These are phyloP conservation scores for Melanotaenia duboulayi DNA, from an alignment of 2,113 vertebrate species.

Conservation along the genomic window DNA sequence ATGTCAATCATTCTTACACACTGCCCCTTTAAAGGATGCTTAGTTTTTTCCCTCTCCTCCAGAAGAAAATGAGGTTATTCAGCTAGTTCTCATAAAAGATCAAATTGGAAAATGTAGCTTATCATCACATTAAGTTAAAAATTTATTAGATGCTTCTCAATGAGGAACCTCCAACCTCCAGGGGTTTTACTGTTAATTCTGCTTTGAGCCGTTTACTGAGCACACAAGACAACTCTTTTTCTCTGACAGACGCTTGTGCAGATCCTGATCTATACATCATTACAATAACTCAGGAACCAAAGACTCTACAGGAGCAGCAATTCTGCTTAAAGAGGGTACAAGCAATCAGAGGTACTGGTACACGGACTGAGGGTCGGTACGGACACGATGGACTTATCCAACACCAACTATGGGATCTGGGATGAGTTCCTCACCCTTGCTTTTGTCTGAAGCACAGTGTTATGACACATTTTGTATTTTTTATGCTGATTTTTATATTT, in stretches of 20 bases:
- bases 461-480: constrained; percentile 58
- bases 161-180: background rate
- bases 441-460: constrained; percentile 78
- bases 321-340: constrained; percentile 34
- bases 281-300: constrained; percentile 55
- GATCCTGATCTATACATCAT: constrained; percentile 2
- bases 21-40: too few species aligned
- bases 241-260: background rate
- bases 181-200: background rate
- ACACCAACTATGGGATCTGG: constrained; percentile 3
- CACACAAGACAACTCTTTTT: background rate
- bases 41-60: too few species aligned
- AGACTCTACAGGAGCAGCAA: constrained; percentile 25
- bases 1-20: too few species aligned
- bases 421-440: constrained; percentile 37
- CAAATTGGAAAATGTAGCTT: too few species aligned
- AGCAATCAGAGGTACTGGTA: constrained; percentile 10
- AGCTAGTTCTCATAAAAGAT: too few species aligned
- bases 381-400: constrained; percentile 16
- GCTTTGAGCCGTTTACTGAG: constrained; percentile 3
- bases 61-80: too few species aligned
- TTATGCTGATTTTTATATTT: constrained; percentile 65
- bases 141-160: too few species aligned
- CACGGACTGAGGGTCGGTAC: constrained; percentile 17
- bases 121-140: too few species aligned